phyloP scores from a whole-genome alignment of 2,888 invertebrate genomes.

The Orthosia cruda region DNA sequence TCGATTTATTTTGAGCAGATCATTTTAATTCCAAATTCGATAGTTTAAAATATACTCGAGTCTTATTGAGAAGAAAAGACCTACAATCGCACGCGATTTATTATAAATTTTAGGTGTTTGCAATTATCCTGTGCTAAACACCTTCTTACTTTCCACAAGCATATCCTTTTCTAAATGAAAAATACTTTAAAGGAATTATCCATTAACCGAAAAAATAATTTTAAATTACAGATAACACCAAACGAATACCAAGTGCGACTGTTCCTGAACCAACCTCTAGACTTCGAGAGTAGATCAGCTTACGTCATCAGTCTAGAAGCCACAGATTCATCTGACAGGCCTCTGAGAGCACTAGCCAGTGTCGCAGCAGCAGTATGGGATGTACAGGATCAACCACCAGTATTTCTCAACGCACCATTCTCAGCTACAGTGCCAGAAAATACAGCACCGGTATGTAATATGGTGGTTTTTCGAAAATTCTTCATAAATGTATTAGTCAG shows the following conservation, averaged over 20 bases:
- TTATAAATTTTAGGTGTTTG: too few relatives aligned
- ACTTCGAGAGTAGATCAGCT: slow-evolving; percentile 95
- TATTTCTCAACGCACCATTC: slow-evolving; percentile 96
- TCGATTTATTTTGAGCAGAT: too few relatives aligned
- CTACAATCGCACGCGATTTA: too few relatives aligned
- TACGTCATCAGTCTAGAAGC: slow-evolving; percentile 94
- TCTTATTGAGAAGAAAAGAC: too few relatives aligned
- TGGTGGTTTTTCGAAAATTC: too few relatives aligned
- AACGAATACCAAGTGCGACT: slow-evolving; percentile 94
- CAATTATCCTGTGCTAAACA: too few relatives aligned
- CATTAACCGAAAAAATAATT: neutral
- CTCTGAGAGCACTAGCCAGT: slow-evolving; percentile 93
- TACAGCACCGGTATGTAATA: slow-evolving; percentile 90
- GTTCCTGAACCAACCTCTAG: slow-evolving; percentile 93
- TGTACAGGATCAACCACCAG: slow-evolving; percentile 96
- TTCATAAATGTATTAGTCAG: too few relatives aligned
- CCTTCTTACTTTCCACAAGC: too few relatives aligned
- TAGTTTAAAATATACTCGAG: too few relatives aligned
- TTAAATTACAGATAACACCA: slow-evolving; percentile 90
- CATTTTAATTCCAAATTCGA: too few relatives aligned
- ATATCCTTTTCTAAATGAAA: too few relatives aligned
- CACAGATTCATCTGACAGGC: slow-evolving; percentile 92
- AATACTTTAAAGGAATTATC: too few relatives aligned
- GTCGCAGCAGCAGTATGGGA: slow-evolving; percentile 95
- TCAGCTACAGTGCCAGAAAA: slow-evolving; percentile 95